A percentile compares a stretch with the other conserved stretches of the same genome.
phyloP scores from a whole-genome alignment of 2,888 invertebrate species.

The Microchrysa polita region DNA sequence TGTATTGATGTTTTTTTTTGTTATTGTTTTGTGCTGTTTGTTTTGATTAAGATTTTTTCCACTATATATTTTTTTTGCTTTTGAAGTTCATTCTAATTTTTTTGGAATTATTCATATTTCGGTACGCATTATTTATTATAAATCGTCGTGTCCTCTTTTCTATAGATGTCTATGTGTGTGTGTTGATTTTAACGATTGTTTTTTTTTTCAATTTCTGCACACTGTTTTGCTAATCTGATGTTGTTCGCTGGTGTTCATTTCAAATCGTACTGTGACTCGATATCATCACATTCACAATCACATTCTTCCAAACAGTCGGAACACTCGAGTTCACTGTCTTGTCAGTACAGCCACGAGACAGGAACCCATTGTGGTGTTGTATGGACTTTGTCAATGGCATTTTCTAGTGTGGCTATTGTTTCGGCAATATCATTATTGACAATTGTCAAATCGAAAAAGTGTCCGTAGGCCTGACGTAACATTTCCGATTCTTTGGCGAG shows the following conservation, averaged over 20 bases:
- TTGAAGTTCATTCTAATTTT: no score
- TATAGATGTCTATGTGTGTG: background rate
- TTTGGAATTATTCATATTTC: background rate
- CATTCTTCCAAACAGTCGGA: conserved; percentile 64
- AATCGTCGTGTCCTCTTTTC: background rate
- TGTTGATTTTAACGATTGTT: conserved; percentile 11
- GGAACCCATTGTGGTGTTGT: conserved; percentile 97
- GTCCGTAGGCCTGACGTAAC: conserved; percentile 96
- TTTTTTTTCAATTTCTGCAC: background rate
- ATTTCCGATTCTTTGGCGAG: conserved; percentile 96
- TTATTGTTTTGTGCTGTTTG: background rate
- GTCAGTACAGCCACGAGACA: conserved; percentile 87
- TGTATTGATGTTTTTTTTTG: background rate
- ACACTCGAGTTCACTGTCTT: conserved; percentile 65
- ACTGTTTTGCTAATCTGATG: no score
- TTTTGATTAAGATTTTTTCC: background rate
- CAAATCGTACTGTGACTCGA: conserved; percentile 51
- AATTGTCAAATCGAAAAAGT: conserved; percentile 97
- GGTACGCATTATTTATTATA: no score
- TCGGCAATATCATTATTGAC: conserved; percentile 99
- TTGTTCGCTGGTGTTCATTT: conserved; percentile 47
- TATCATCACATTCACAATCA: conserved; percentile 65
- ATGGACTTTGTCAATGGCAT: conserved; percentile 89
- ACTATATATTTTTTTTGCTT: background rate
- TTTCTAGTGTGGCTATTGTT: conserved; percentile 92